A percentile compares a stretch with the other conserved stretches of the same genome.
phyloP scores from a whole-genome alignment of 2,888 invertebrate species.

The Plagodis pulveraria region DNA sequence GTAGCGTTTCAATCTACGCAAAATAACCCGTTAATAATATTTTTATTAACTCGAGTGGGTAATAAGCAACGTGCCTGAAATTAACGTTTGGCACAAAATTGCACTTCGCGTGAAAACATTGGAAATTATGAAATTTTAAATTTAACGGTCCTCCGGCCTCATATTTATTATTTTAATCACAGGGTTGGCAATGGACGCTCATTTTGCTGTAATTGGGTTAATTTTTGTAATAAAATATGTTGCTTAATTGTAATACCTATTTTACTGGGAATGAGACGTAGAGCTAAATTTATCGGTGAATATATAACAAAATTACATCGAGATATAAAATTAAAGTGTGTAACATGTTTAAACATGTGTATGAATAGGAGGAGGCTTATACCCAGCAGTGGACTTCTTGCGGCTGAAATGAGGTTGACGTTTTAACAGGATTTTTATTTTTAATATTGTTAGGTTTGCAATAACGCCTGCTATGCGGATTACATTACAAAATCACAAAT shows the following conservation, averaged over 20 bases:
- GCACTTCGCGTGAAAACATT: conserved; percentile 19
- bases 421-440: no score
- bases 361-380: no score
- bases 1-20: conserved; percentile 1
- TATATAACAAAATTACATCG: background rate
- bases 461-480: no score
- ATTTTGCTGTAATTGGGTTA: conserved; percentile 12
- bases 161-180: conserved; percentile 28
- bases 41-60: conserved; percentile 12
- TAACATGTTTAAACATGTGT: no score
- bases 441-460: no score
- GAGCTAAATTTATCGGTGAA: background rate
- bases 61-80: conserved; percentile 20
- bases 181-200: conserved; percentile 20
- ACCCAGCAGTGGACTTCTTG: no score
- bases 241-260: no score
- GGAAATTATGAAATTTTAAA: conserved; percentile 19
- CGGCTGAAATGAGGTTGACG: no score
- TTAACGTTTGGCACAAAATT: conserved; percentile 23
- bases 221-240: background rate
- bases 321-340: no score
- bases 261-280: no score
- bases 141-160: conserved; percentile 15
- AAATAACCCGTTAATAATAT: conserved; percentile 7
- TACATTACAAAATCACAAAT: no score